These are phyloP conservation scores for Telmatherina bonti DNA, from an alignment of 2,797 vertebrate genomes.

Conservation along the genomic window DNA sequence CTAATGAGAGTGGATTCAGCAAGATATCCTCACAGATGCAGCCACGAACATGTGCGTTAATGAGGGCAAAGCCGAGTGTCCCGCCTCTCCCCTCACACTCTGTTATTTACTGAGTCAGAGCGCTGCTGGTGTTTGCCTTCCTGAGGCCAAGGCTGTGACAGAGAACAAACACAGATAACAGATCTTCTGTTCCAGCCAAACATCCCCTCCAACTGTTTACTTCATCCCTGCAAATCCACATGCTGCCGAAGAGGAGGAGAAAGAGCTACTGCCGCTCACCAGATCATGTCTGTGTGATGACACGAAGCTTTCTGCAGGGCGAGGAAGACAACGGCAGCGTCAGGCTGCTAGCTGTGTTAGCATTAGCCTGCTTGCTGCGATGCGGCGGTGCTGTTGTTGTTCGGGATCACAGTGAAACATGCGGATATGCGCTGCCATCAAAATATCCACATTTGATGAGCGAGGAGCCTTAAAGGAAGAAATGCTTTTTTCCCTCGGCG, in stretches of 20 bases:
- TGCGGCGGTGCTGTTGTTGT: slow-evolving; percentile 16
- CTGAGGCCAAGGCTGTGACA: slow-evolving; percentile 57
- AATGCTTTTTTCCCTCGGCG: too few relatives aligned
- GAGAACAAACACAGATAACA: slow-evolving; percentile 70
- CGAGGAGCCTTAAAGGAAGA: too few relatives aligned
- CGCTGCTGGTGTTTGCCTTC: slow-evolving; percentile 56
- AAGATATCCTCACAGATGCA: slow-evolving; percentile 3
- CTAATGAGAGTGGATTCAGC: not conserved
- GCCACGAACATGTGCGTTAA: slow-evolving; percentile 27
- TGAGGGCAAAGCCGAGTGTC: slow-evolving; percentile 21
- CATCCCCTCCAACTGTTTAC: slow-evolving; percentile 48
- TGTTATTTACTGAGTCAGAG: slow-evolving; percentile 35
- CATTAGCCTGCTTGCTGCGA: slow-evolving; percentile 49
- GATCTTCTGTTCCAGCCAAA: slow-evolving; percentile 63
- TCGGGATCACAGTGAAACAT: slow-evolving; percentile 37
- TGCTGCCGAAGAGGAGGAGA: slow-evolving; percentile 32
- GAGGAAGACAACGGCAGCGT: slow-evolving; percentile 51
- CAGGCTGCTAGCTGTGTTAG: slow-evolving; percentile 48
- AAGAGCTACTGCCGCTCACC: slow-evolving; percentile 20
- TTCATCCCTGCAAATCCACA: slow-evolving; percentile 58
- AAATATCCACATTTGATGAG: not conserved
- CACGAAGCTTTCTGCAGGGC: slow-evolving; percentile 41
- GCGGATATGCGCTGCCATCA: slow-evolving; percentile 14
- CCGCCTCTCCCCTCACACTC: slow-evolving; percentile 22
- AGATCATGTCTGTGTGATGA: slow-evolving; percentile 51